These are phyloP conservation scores for Nephotettix cincticeps DNA, from an alignment of 1,140 invertebrate genomes.

Conservation along the genomic window DNA sequence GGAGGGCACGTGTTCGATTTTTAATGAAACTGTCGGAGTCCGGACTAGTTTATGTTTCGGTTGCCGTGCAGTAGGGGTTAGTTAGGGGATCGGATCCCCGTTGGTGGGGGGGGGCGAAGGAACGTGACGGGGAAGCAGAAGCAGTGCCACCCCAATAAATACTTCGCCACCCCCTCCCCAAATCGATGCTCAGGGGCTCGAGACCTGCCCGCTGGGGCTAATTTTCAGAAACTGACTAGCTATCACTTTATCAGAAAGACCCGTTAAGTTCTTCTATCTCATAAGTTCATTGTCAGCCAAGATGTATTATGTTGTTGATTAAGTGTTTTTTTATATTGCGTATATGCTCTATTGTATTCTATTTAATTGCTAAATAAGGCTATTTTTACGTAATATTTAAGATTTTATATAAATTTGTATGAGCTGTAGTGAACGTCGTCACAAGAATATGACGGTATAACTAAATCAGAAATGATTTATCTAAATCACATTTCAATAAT, in stretches of 20 bases:
- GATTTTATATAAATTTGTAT: no score
- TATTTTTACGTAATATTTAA: no score
- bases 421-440: no score
- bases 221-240: constrained; percentile 2
- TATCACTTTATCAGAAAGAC: constrained; percentile 1
- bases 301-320: no score
- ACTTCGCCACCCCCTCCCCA: constrained; percentile 25
- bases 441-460: no score
- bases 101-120: background rate
- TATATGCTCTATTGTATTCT: no score
- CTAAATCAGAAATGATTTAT: no score
- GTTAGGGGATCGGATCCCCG: background rate
- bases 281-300: no score
- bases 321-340: no score
- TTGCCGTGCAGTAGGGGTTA: constrained; percentile 3
- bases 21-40: constrained; percentile 18
- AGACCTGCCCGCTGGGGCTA: constrained; percentile 5
- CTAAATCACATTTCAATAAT: no score
- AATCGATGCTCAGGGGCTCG: constrained; percentile 6
- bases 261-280: no score
- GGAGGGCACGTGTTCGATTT: constrained; percentile 19
- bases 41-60: constrained; percentile 18
- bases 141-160: constrained; percentile 17
- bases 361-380: no score
- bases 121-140: constrained; percentile 5